Conservation (phyloP, 2,797 vertebrate genomes). For the Pampus argenteus region DNA sequence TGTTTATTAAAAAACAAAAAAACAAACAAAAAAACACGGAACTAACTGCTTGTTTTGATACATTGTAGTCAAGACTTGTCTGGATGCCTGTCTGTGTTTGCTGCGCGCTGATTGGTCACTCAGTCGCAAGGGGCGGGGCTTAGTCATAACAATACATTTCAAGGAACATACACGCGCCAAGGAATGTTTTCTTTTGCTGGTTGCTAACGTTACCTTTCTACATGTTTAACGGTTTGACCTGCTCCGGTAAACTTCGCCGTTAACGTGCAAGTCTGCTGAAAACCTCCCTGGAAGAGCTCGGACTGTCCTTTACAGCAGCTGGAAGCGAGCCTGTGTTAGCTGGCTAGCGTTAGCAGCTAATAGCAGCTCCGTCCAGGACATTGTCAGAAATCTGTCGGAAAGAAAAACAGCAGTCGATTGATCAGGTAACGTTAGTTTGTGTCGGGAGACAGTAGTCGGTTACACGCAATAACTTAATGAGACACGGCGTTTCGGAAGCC, state of each 20-base stretch:
- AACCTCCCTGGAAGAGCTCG: constrained; percentile 3
- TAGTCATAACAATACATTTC: constrained; percentile 79
- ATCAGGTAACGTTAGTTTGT: constrained; percentile 8
- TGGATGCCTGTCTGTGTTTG: constrained; percentile 72
- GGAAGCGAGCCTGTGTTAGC: constrained; percentile 67
- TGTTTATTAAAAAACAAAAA: too few relatives aligned
- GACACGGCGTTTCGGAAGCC: constrained; percentile 54
- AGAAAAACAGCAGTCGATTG: constrained; percentile 17
- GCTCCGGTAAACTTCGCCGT: constrained; percentile 11
- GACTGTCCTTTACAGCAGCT: constrained; percentile 35
- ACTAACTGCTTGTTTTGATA: constrained; percentile 66
- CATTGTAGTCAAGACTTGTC: constrained; percentile 52
- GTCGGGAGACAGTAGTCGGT: background rate
- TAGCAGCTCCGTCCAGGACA: constrained; percentile 43
- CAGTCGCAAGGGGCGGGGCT: constrained; percentile 55
- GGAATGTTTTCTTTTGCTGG: constrained; percentile 79
- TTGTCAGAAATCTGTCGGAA: constrained; percentile 41
- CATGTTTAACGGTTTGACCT: constrained; percentile 5
- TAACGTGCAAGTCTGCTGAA: background rate
- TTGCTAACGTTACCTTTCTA: constrained; percentile 27
- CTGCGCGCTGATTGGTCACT: constrained; percentile 58
- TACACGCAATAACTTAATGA: constrained; percentile 47
- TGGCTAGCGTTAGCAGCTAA: constrained; percentile 72
- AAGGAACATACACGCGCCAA: constrained; percentile 80
- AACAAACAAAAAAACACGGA: constrained; percentile 13